Percentiles rank a stretch among this genome's conserved stretches.
phyloP scores from a whole-genome alignment of 2,113 vertebrate species.

The Collichthys lucidus region DNA sequence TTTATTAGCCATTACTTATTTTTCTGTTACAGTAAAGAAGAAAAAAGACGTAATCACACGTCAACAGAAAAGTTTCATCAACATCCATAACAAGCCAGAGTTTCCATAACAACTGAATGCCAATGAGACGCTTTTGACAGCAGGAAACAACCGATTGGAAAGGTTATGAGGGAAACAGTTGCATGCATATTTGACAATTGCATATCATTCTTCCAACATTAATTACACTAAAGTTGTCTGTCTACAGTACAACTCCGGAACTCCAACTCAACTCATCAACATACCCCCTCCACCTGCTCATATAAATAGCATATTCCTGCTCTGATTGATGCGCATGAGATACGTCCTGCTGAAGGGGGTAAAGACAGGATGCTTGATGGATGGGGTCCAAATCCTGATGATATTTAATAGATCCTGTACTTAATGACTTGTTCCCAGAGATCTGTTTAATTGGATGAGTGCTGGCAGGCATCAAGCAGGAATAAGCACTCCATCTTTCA shows the following conservation, averaged over 20 bases:
- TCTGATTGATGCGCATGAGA: constrained; percentile 37
- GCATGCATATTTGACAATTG: constrained; percentile 34
- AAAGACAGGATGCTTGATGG: constrained; percentile 59
- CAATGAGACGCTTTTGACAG: constrained; percentile 18
- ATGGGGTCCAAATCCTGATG: constrained; percentile 52
- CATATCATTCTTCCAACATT: constrained; percentile 33
- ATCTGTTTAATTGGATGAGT: constrained; percentile 71
- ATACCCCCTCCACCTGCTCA: neutral
- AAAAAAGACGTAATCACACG: neutral
- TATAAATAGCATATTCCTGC: neutral
- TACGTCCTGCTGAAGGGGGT: constrained; percentile 19
- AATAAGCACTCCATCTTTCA: constrained; percentile 45
- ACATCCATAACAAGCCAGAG: constrained; percentile 24
- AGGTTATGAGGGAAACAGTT: constrained; percentile 29
- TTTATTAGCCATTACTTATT: constrained; percentile 12
- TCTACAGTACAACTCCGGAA: neutral
- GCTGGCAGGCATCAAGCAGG: constrained; percentile 37
- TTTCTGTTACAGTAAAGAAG: constrained; percentile 8
- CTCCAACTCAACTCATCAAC: neutral
- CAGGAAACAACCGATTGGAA: constrained; percentile 32
- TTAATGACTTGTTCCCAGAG: constrained; percentile 64
- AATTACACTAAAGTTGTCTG: constrained; percentile 26
- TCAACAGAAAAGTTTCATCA: constrained; percentile 12
- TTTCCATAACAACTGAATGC: constrained; percentile 50
- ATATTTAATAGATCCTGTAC: constrained; percentile 66